Conservation (phyloP, 2,113 vertebrate genomes). For the Hemicordylus capensis region DNA sequence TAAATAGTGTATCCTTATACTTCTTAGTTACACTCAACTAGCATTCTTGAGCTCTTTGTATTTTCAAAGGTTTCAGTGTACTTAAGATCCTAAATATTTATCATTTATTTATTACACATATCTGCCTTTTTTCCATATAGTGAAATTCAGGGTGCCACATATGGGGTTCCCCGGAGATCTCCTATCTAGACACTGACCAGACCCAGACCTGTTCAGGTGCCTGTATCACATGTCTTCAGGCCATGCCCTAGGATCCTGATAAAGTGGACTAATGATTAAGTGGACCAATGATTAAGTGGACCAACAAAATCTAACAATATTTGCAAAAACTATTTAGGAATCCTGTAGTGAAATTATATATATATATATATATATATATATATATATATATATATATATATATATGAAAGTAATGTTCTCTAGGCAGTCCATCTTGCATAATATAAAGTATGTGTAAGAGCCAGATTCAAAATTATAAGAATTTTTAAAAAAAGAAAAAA, state of each 20-base stretch:
- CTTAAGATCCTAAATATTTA: not conserved
- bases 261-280: too few species aligned
- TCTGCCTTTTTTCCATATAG: too few species aligned
- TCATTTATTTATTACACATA: too few species aligned
- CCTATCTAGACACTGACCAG: too few species aligned
- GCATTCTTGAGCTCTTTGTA: not conserved
- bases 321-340: not conserved
- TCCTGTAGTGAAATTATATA: not conserved
- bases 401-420: not conserved
- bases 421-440: not conserved
- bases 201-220: too few species aligned
- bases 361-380: too few species aligned
- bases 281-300: not conserved
- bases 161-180: too few species aligned
- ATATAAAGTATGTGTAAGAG: not conserved
- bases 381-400: too few species aligned
- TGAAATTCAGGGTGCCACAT: too few species aligned
- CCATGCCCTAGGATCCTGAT: too few species aligned
- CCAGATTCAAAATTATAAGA: not conserved
- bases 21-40: not conserved
- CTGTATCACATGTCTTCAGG: too few species aligned
- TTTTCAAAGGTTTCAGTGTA: not conserved
- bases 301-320: not conserved
- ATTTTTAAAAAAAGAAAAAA: not conserved
- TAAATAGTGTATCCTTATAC: not conserved